Percentiles rank a stretch among this genome's conserved stretches.
These are phyloP conservation scores for Arge pagana DNA, from an alignment of 2,888 invertebrate species.

Conservation along the genomic window DNA sequence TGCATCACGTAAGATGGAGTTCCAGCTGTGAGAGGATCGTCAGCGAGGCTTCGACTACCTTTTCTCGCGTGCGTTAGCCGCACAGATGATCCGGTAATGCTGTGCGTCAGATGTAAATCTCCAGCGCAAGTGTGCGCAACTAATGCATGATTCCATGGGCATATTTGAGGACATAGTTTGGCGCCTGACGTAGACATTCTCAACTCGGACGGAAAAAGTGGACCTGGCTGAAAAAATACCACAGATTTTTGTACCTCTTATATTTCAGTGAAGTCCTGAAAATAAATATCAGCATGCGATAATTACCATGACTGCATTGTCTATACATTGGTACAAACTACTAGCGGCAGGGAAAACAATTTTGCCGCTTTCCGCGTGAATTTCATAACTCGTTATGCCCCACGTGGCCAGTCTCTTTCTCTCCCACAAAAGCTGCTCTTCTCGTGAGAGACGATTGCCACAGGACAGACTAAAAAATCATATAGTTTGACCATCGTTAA, in stretches of 20 bases:
- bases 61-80: constrained; percentile 73
- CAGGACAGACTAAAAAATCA: constrained; percentile 53
- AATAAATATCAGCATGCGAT: background rate
- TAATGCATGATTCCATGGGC: constrained; percentile 78
- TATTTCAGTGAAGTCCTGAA: background rate
- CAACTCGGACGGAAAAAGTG: constrained; percentile 71
- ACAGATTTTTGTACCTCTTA: constrained; percentile 7
- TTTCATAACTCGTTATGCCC: constrained; percentile 93
- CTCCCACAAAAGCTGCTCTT: constrained; percentile 90
- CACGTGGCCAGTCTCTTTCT: constrained; percentile 88
- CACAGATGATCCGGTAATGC: constrained; percentile 70
- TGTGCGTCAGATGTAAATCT: constrained; percentile 87
- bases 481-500: too few species aligned
- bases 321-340: constrained; percentile 83
- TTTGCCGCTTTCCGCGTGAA: constrained; percentile 79
- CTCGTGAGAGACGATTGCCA: constrained; percentile 73
- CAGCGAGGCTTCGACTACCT: constrained; percentile 70
- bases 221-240: constrained; percentile 62
- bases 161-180: constrained; percentile 81
- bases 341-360: constrained; percentile 91
- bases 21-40: constrained; percentile 88
- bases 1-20: constrained; percentile 98
- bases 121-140: constrained; percentile 89
- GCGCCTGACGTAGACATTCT: constrained; percentile 69
- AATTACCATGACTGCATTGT: constrained; percentile 71